These are phyloP conservation scores for Trinorchestia longiramus DNA, from an alignment of 1,140 invertebrate genomes.

Conservation along the genomic window DNA sequence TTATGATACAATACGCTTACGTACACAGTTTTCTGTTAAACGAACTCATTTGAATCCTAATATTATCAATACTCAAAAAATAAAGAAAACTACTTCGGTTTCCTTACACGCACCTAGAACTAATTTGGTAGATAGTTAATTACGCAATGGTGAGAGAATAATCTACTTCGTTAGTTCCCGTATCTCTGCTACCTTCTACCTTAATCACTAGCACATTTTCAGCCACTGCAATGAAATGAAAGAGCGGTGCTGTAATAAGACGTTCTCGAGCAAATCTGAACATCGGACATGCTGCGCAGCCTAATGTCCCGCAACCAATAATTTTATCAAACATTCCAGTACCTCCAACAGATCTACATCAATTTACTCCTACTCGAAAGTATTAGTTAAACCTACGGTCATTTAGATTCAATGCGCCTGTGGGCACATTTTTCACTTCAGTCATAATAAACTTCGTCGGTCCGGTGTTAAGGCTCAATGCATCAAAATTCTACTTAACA, in stretches of 20 bases:
- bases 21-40: background rate
- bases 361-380: background rate
- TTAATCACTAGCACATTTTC: background rate
- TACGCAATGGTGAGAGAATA: background rate
- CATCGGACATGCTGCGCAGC: background rate
- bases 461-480: background rate
- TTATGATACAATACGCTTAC: background rate
- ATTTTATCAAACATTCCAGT: background rate
- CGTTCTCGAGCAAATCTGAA: background rate
- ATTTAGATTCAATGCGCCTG: background rate
- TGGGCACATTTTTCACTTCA: background rate
- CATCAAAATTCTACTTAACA: background rate
- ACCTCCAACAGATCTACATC: background rate
- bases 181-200: background rate
- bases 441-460: too few species aligned
- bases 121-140: constrained; percentile 34
- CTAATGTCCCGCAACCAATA: background rate
- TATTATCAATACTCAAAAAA: background rate
- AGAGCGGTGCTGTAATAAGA: background rate
- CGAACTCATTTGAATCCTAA: background rate
- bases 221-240: background rate
- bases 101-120: background rate
- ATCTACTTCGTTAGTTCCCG: background rate
- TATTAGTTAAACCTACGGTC: background rate
- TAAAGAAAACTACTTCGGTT: background rate